Evolutionary conservation across 2,888 invertebrate species (phyloP), one percentile per base, ranked within the genome.

Genomic region (Lycocerus yunnanus): DNA sequence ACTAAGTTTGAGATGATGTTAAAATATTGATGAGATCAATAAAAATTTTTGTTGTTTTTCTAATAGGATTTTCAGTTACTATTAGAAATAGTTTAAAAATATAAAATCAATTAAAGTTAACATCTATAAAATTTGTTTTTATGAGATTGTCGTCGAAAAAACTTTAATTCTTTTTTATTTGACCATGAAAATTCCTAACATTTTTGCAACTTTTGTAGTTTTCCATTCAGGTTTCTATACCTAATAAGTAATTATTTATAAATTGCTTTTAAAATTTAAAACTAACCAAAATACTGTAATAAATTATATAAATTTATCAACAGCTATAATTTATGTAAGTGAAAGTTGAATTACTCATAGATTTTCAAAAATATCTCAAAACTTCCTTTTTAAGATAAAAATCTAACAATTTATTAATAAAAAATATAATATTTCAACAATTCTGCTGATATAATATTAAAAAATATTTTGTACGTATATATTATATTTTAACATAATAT

Each of bases 1-100:
- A 16, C 61, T 63, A 63, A 15, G 6, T 63, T 63, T 71, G 71
- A 69, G 69, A 79, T 74, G 78, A 74, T 69, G 66, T 72, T 69
- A 72, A 79, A 79, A 80, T 80, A 78, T 72, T 75, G 79, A 80
- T 80, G 78, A 78, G 78, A 67, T 75, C 68, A 63, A 75, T 73
- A 73, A 75, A 73, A 66, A 6, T 43, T n/a, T n/a, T n/a, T n/a
- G 43, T n/a, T 43, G 43, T 43, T 43, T 43, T 2, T n/a, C n/a
- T 43, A 43, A 43, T 43, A 43, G 43, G 43, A 43, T n/a, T 43
- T 43, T 43, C 43, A 6, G n/a, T n/a, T 43, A 13, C 43, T 43
- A 43, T 43, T 43, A 43, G n/a, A n/a, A 43, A 43, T n/a, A n/a
- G 43, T n/a, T n/a, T 43, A 43, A 43, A 43, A 43, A 8, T 43